A percentile compares a stretch with the other conserved stretches of the same genome.
These are phyloP conservation scores for Glossophaga mutica DNA, from an alignment of 2,797 vertebrate species.

Conservation along the genomic window DNA sequence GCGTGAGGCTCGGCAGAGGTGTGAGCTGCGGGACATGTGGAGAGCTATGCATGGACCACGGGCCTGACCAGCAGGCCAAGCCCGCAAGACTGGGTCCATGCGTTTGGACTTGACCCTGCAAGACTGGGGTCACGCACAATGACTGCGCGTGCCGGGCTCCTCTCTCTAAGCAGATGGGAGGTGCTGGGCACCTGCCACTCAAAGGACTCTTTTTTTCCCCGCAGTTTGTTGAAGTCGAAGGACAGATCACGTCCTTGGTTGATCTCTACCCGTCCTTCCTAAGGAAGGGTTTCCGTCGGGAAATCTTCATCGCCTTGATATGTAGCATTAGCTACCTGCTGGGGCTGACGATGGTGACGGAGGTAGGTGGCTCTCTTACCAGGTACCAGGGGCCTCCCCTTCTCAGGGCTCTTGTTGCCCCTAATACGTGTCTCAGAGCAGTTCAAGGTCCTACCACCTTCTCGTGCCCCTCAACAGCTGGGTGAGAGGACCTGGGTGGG, in stretches of 20 bases:
- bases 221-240: conserved; percentile 99
- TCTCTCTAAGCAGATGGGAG: background rate
- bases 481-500: background rate
- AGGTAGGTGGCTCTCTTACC: conserved; percentile 86
- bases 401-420: background rate
- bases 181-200: background rate
- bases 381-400: background rate
- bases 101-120: accelerated
- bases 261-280: conserved; percentile 98
- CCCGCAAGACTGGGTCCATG: background rate
- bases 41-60: background rate
- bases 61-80: background rate
- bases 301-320: conserved; percentile 97
- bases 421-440: background rate
- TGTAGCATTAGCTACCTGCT: conserved; percentile 98
- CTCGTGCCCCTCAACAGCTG: background rate
- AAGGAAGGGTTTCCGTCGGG: conserved; percentile 98
- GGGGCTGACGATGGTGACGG: conserved; percentile 98
- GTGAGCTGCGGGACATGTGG: accelerated
- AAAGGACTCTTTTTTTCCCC: background rate
- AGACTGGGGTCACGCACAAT: background rate
- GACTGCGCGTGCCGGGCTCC: accelerated
- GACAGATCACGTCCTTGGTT: conserved; percentile 99
- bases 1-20: background rate
- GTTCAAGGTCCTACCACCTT: background rate